Base-by-base conservation (phyloP, 2,888 invertebrate genomes). In the Xanthorhoe spadicearia region DNA sequence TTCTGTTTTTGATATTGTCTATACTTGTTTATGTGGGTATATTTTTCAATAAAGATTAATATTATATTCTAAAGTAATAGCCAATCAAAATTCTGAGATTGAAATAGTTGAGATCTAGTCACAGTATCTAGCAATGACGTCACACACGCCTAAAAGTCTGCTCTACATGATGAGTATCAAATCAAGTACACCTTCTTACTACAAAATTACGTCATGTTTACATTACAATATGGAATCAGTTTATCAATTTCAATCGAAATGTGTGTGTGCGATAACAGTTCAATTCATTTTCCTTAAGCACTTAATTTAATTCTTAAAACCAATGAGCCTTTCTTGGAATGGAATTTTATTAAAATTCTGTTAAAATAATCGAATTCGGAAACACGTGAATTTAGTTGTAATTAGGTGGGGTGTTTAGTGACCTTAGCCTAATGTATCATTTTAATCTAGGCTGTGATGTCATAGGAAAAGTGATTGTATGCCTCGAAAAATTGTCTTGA, bases 221-320 rank as follows among this genome's bases (percentile, higher is more conserved):
- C 38, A 56, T 4, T 19, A 52, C 57, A 60, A 60, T 18, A 51
- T 4, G 19, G 1, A 50, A 59, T 66, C 58, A 59, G 35, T 53
- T 56, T 50, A 68, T 50, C 56, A 54, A 61, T 19, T 64, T 64
- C 57, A 61, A 56, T 63, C 63, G 59, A 63, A 63, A 2, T 52
- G 7, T 48, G n/a, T 28, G 38, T n/a, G 3, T 18, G 35, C 56
- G 60, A 65, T 65, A 61, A 61, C 18, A 32, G 15, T 53, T 23
- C 19, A 5, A 54, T 35, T 51, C 54, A 54, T 66, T 66, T 62
- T 66, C 66, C 66, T 59, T 15, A 65, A 61, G 23, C 48, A 50
- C 10, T 57, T 48, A 2, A 7, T 51, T 43, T 46, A 62, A 57
- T 52, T 52, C 52, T 1, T 1, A 61, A 50, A 66, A 43, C 48